phyloP scores from a whole-genome alignment of 2,888 invertebrate species.

The Rhaphigaster nebulosa region DNA sequence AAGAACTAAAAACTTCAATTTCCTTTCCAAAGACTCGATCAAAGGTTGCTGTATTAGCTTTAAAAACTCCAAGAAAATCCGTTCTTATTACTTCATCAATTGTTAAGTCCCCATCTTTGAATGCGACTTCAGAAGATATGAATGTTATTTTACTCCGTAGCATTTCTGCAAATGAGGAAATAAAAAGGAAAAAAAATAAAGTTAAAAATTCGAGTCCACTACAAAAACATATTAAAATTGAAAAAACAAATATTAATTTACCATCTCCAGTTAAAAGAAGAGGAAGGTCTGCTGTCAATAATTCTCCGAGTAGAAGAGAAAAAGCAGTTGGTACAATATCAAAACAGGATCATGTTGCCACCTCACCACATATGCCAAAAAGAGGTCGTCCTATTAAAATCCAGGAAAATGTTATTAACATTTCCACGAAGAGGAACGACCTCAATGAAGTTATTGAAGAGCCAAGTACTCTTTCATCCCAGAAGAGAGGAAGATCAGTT shows the following conservation, averaged over 20 bases:
- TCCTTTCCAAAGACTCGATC: neutral
- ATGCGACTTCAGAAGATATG: too few relatives aligned
- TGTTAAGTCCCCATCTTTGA: neutral
- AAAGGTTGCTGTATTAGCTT: constrained; percentile 1
- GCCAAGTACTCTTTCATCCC: neutral
- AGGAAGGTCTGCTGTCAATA: neutral
- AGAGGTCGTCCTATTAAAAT: neutral
- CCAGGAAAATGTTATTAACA: neutral
- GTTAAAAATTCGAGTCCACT: neutral
- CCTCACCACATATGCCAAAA: neutral
- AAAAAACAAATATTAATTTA: neutral
- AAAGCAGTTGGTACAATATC: neutral
- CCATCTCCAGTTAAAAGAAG: constrained; percentile 12
- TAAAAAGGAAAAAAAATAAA: neutral
- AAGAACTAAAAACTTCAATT: neutral
- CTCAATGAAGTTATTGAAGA: neutral
- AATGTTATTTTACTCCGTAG: too few relatives aligned
- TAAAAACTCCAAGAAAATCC: neutral
- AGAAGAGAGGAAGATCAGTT: neutral
- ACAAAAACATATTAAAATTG: neutral
- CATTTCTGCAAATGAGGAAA: neutral
- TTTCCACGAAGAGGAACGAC: neutral
- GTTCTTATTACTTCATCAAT: neutral
- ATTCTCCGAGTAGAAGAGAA: neutral
- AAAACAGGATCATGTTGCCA: neutral